Base-by-base conservation (phyloP, 2,888 invertebrate species). In the Papilio gigon region DNA sequence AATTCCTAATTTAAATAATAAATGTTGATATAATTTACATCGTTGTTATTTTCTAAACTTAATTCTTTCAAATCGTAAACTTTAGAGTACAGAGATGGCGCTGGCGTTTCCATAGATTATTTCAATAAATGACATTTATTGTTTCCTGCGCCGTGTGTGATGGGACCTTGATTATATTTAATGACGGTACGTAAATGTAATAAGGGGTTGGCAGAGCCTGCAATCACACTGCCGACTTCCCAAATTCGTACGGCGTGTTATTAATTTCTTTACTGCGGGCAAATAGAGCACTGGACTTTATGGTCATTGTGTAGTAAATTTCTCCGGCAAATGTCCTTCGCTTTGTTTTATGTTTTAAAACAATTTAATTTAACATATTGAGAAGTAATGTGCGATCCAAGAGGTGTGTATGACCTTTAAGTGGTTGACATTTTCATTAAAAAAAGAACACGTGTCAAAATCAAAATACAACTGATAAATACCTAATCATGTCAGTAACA, bases 181-280 rank as follows among this genome's bases (percentile, higher is more conserved):
- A 90, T 89, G 83, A 83, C 85, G 81, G 86, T 80, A 86, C 81
- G 86, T 88, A 89, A 87, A 89, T 80, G 78, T 90, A 90, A 91
- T 90, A 81, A 87, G 84, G 84, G 88, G 84, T 85, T 86, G 84
- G 77, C 76, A 74, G 74, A 67, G 77, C 78, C 79, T 75, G 84
- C 83, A 88, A 87, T 88, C 86, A 80, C 79, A 79, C 61, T 75
- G 70, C 61, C 67, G 70, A 77, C 81, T 87, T 87, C 85, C 86
- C 88, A 82, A 86, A 42, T 42, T n/a, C n/a, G n/a, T n/a, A n/a
- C n/a, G n/a, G n/a, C n/a, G 84, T 87, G 80, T 81, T 11, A 72
- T 76, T 79, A 80, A 79, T 82, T 78, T 78, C 76, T 64, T 70
- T 65, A 44, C 50, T 58, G 47, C 25, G 40, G 33, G 47, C 37